phyloP scores from a whole-genome alignment of 2,113 vertebrate species.

The Tragelaphus strepsiceros region DNA sequence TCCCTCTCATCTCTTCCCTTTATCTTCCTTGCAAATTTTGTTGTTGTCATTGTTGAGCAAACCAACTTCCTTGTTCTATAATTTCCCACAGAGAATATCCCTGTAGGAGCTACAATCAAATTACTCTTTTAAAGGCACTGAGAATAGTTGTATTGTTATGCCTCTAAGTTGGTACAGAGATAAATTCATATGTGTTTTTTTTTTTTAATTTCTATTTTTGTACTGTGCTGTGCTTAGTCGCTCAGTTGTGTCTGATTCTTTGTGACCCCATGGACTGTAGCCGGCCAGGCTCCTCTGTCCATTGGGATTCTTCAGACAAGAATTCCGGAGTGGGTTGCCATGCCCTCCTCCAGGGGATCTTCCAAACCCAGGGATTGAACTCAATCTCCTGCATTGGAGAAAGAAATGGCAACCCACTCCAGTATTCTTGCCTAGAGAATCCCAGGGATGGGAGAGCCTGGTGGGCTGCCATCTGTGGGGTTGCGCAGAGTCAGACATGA shows the following conservation, averaged over 20 bases:
- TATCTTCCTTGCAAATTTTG: background rate
- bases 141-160: background rate
- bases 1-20: background rate
- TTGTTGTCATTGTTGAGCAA: background rate
- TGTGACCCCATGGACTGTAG: background rate
- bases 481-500: no score
- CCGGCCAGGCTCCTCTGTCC: background rate
- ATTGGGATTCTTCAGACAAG: background rate
- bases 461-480: no score
- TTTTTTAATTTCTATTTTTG: background rate
- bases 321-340: background rate
- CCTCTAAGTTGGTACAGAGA: background rate
- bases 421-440: no score
- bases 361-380: background rate
- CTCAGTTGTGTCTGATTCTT: background rate
- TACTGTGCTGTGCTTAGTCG: background rate
- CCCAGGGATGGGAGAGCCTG: no score
- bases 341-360: background rate
- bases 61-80: background rate
- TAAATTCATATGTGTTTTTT: slow-evolving; percentile 2
- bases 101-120: background rate
- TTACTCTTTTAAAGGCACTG: background rate
- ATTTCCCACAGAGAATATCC: background rate
- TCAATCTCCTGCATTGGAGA: no score
- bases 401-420: no score